Base-by-base conservation (phyloP, 2,888 invertebrate species). In the Chloroclysta siterata region DNA sequence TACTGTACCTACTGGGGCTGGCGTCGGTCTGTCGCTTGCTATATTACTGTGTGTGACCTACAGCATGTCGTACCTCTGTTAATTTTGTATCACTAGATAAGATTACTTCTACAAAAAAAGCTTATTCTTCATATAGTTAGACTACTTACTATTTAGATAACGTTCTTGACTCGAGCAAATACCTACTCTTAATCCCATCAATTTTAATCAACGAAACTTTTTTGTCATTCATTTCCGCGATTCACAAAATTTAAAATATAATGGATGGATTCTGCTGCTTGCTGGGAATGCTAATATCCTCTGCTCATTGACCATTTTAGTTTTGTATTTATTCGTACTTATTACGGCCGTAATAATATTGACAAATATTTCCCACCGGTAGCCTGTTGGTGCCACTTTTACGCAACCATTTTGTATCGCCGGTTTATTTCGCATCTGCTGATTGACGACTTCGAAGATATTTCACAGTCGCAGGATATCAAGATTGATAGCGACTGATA, bases 401-500 rank as follows among this genome's bases (percentile, higher is more conserved):
- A 22, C 46, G 46, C 29, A 47, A 47, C 36, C 51, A 36, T 50
- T 44, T 42, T 46, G 52, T 61, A 61, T 42, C 41, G 53, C 41
- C 41, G 55, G 55, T 67, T 48, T 57, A 57, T 59, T 64, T 61
- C 46, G 39, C 42, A 39, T 51, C 28, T 17, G 55, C 41, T 57
- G 60, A 55, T 60, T 56, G 64, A 62, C 64, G 60, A 52, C 41
- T 58, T 17, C 48, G 53, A 55, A 53, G 41, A 58, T 65, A 60
- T 63, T 61, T 48, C 54, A 47, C 52, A 51, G 64, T 46, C 52
- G 62, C 56, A 42, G 58, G 50, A 56, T 47, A 65, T 63, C 60
- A 63, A 65, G 65, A 67, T 67, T 65, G 67, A 65, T 67, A 61
- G 67, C 52, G 47, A 15, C 50, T 39, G 65, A 66, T 68, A 68